A percentile compares a stretch with the other conserved stretches of the same genome.
Evolutionary conservation across 2,888 invertebrate genomes (phyloP).

Genomic region (Amphipyra tragopoginis): DNA sequence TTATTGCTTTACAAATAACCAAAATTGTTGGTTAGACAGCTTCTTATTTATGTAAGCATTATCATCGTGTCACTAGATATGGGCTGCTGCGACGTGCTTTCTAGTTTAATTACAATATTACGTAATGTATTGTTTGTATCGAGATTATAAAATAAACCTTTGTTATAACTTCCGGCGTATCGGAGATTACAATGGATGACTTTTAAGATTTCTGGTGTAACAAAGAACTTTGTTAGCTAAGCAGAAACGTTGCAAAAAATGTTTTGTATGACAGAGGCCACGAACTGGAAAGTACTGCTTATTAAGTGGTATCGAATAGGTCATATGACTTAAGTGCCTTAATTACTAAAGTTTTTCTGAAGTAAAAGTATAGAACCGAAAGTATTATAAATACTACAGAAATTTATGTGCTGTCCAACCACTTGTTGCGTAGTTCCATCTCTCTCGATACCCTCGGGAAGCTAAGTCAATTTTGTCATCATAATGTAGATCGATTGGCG

Average conservation of each 20-base stretch:
- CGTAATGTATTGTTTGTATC: slow-evolving; percentile 67
- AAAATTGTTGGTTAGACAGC: slow-evolving; percentile 72
- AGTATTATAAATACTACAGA: no score
- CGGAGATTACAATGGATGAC: slow-evolving; percentile 53
- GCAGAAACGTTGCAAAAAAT: slow-evolving; percentile 39
- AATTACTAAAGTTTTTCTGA: slow-evolving; percentile 10
- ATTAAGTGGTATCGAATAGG: slow-evolving; percentile 22
- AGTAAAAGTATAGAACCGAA: neutral
- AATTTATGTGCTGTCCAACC: no score
- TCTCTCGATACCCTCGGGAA: no score
- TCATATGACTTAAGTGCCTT: slow-evolving; percentile 22
- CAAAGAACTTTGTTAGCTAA: slow-evolving; percentile 51
- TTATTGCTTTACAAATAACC: slow-evolving; percentile 76
- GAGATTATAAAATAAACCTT: slow-evolving; percentile 60
- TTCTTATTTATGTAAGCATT: slow-evolving; percentile 79
- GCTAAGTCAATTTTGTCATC: no score
- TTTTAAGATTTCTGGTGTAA: slow-evolving; percentile 38
- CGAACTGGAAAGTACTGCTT: slow-evolving; percentile 48
- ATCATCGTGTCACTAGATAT: slow-evolving; percentile 67
- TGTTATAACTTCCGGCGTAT: slow-evolving; percentile 59
- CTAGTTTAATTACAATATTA: slow-evolving; percentile 75
- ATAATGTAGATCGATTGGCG: neutral
- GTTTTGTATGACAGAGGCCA: slow-evolving; percentile 36
- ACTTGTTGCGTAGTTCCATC: no score
- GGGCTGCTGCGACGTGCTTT: slow-evolving; percentile 65